Percentiles rank a stretch among this genome's conserved stretches.
Evolutionary conservation across 2,797 vertebrate species (phyloP).

Genomic region (Toxotes lorentzi): DNA sequence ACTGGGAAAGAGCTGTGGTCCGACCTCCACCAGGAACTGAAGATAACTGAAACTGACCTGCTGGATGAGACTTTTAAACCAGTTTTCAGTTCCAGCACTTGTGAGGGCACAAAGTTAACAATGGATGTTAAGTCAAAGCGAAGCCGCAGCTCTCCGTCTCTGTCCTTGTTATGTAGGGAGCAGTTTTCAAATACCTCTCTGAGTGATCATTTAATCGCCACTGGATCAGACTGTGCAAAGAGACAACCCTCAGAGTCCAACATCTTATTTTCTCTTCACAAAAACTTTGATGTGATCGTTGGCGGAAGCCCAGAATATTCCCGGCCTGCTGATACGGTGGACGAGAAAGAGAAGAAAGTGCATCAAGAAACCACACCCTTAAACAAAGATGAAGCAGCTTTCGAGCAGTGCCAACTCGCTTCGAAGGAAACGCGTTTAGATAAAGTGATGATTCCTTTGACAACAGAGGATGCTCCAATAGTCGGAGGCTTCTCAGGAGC

Average conservation of each 20-base stretch:
- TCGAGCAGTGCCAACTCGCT: constrained; percentile 38
- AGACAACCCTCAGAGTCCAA: constrained; percentile 80
- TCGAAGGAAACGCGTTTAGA: constrained; percentile 41
- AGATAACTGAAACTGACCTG: constrained; percentile 89
- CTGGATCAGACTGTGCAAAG: constrained; percentile 57
- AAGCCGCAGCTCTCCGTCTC: constrained; percentile 84
- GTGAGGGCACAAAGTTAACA: constrained; percentile 66
- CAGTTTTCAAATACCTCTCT: constrained; percentile 59
- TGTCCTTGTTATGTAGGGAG: constrained; percentile 77
- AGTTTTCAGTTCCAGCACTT: constrained; percentile 55
- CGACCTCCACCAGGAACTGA: constrained; percentile 90
- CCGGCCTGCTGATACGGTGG: constrained; percentile 23
- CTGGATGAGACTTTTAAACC: constrained; percentile 75
- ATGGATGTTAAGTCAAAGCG: constrained; percentile 76
- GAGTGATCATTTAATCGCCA: constrained; percentile 48
- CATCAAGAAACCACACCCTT: constrained; percentile 48
- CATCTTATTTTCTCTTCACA: constrained; percentile 65
- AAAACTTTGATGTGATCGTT: constrained; percentile 55
- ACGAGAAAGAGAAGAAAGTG: constrained; percentile 51
- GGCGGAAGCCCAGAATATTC: constrained; percentile 35
- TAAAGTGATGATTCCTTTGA: constrained; percentile 30
- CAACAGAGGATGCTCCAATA: constrained; percentile 24
- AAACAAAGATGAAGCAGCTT: constrained; percentile 64
- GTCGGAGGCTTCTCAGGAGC: constrained; percentile 15
- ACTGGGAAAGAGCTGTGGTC: constrained; percentile 80